phyloP scores from a whole-genome alignment of 2,888 invertebrate species.

The Cybosia mesomella region DNA sequence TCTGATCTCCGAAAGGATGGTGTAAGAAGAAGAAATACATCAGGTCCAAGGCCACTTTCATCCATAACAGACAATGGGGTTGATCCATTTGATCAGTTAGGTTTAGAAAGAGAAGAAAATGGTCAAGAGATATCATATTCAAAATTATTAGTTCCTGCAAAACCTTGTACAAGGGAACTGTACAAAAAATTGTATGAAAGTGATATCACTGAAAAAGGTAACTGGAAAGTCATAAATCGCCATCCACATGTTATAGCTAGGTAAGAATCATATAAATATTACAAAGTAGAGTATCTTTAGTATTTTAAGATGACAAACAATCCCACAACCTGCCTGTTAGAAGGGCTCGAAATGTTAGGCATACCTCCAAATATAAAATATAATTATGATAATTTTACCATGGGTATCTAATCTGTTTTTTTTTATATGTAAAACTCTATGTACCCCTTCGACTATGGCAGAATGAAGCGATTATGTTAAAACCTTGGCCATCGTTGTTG shows the following conservation, averaged over 20 bases:
- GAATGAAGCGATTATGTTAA: too few species aligned
- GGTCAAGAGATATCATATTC: constrained; percentile 97
- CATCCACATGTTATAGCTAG: constrained; percentile 88
- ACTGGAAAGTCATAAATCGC: constrained; percentile 77
- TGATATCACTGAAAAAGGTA: constrained; percentile 77
- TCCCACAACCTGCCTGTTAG: too few species aligned
- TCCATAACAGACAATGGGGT: constrained; percentile 93
- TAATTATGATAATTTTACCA: neutral
- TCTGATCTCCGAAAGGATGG: constrained; percentile 90
- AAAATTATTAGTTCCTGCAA: constrained; percentile 93
- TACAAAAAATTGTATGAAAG: constrained; percentile 82
- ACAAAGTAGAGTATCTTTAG: neutral
- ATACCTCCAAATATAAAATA: too few species aligned
- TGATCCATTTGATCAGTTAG: constrained; percentile 95
- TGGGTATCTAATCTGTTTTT: too few species aligned
- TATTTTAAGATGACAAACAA: neutral
- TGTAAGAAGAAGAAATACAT: constrained; percentile 92
- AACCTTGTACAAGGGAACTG: constrained; percentile 77
- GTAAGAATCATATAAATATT: constrained; percentile 61
- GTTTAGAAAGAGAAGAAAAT: constrained; percentile 93
- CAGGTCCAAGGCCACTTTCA: constrained; percentile 94
- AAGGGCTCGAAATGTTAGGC: too few species aligned
- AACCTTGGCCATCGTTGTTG: too few species aligned
- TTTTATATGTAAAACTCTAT: too few species aligned
- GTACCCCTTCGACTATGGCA: too few species aligned